Evolutionary conservation across 2,797 vertebrate species (phyloP), one percentile per base, ranked within the genome.

Genomic region (Crossoptilon crossoptilon): DNA sequence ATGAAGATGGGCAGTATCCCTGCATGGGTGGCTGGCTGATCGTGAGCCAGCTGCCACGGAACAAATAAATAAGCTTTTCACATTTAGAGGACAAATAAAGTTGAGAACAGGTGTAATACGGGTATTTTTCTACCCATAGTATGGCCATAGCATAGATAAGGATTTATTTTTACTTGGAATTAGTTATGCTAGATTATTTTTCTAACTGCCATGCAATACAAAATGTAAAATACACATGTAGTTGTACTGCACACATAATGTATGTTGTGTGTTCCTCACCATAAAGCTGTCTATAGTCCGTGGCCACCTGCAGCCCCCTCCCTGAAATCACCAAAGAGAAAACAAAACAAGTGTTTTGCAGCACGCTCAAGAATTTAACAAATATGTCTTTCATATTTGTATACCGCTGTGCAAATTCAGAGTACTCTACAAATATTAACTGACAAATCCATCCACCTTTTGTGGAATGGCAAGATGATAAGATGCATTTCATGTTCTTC

Each of bases 51-150:
- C 68, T 78, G 79, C 87, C 82, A 85, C 3, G 2, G 84, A 95
- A 67, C 91, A 96, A 95, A 96, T 94, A 90, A 93, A 96, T 91
- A 94, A 94, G 79, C 79, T 68, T 94, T 91, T 71, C 68, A 84
- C 73, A 91, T 91, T 93, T 90, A 90, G 75, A 90, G 91, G 81
- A 62, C 71, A 92, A 74, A 84, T 72, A 81, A 88, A 90, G 68
- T 80, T 77, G 70, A 77, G 48, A 78, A 67, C 68, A 59, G 79
- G 62, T 87, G 46, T 73, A 83, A 73, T 86, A 51, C 5, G 19
- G 72, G 49, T 68, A 59, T 93, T 93, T 95, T 92, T 87, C 80
- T 87, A 71, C 43, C 17, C 43, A 43, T 17, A 43, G 43, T 9
- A 44, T 49, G 62, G 37, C 68, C 55, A 84, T 93, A 90, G 48